Percentiles rank a stretch among this genome's conserved stretches.
phyloP scores from a whole-genome alignment of 2,797 vertebrate genomes.

The Clarias pachynema region DNA sequence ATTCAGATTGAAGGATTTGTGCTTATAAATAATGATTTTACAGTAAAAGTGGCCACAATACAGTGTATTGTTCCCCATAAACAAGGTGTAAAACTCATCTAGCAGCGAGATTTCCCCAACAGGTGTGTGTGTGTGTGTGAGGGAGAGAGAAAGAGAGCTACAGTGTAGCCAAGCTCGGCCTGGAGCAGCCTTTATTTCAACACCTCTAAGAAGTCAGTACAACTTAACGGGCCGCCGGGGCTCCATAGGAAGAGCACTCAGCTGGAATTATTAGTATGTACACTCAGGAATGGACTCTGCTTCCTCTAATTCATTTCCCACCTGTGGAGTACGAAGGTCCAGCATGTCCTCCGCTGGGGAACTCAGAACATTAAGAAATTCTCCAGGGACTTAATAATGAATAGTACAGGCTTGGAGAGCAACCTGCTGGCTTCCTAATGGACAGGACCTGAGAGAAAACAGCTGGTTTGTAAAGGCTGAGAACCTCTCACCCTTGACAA shows the following conservation, averaged over 20 bases:
- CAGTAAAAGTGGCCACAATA: not conserved
- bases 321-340: constrained; percentile 82
- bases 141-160: not conserved
- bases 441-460: constrained; percentile 87
- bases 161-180: constrained; percentile 32
- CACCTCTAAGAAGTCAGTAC: constrained; percentile 58
- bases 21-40: not conserved
- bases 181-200: constrained; percentile 52
- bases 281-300: constrained; percentile 52
- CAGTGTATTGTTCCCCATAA: not conserved
- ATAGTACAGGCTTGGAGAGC: constrained; percentile 76
- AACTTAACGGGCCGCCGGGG: constrained; percentile 42
- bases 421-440: constrained; percentile 86
- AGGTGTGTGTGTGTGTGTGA: constrained; percentile 39
- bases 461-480: constrained; percentile 84
- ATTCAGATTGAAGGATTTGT: not conserved
- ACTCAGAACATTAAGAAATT: constrained; percentile 78
- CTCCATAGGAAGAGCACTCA: constrained; percentile 52
- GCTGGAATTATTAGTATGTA: constrained; percentile 53
- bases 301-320: constrained; percentile 82
- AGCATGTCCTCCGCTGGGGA: constrained; percentile 80
- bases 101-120: constrained; percentile 32
- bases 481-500: constrained; percentile 43
- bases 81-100: constrained; percentile 29
- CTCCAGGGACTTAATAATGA: constrained; percentile 85